A percentile compares a stretch with the other conserved stretches of the same genome.
phyloP scores from a whole-genome alignment of 2,888 invertebrate species.

The Tipula confusa region DNA sequence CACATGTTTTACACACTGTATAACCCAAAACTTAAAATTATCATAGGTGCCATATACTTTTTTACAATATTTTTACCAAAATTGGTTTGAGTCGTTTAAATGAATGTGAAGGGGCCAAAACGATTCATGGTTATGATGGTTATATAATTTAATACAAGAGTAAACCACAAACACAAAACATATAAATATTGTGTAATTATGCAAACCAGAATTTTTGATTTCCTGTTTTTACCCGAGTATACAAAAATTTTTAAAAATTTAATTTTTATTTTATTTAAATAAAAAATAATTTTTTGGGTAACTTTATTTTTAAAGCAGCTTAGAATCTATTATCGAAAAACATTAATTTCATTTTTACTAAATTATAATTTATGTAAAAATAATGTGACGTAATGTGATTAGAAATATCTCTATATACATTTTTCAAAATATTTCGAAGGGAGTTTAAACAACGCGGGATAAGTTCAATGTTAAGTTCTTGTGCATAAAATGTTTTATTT shows the following conservation, averaged over 20 bases:
- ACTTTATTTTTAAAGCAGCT: too few relatives aligned
- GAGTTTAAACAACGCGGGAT: too few relatives aligned
- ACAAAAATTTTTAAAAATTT: not conserved
- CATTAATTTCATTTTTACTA: too few relatives aligned
- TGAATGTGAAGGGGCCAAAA: not conserved
- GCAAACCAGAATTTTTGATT: slow-evolving; percentile 5
- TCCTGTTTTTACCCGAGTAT: not conserved
- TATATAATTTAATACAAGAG: not conserved
- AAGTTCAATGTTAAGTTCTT: too few relatives aligned
- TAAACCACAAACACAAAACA: not conserved
- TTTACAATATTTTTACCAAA: not conserved
- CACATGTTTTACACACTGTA: not conserved
- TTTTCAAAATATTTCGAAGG: too few relatives aligned
- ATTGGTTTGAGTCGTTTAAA: not conserved
- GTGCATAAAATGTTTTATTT: too few relatives aligned
- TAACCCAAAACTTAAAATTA: not conserved
- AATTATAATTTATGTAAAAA: too few relatives aligned
- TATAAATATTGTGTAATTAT: not conserved
- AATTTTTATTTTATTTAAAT: not conserved
- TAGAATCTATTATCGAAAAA: too few relatives aligned
- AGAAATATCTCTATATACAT: too few relatives aligned
- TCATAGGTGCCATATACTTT: not conserved
- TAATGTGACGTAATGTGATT: too few relatives aligned
- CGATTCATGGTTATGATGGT: not conserved
- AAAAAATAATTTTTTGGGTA: too few relatives aligned